Evolutionary conservation across 2,888 invertebrate species (phyloP).

Genomic region (Mesodorylaimus sp.): DNA sequence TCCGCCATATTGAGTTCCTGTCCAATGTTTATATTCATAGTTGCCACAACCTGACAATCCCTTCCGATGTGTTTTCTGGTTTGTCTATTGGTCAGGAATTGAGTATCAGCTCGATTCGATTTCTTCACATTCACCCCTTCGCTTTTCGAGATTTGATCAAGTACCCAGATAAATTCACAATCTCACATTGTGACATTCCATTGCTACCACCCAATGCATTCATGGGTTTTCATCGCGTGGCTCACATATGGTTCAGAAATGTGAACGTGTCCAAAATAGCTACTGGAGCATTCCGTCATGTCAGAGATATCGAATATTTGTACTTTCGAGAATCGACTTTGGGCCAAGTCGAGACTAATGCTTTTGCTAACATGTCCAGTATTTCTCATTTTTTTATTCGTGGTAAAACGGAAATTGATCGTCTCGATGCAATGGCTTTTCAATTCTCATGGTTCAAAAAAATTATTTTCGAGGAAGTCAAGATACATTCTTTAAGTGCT

Average conservation of each 20-base stretch:
- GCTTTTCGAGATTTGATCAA: conserved; percentile 15
- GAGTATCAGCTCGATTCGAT: conserved; percentile 13
- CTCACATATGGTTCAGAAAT: conserved; percentile 20
- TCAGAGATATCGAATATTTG: conserved; percentile 19
- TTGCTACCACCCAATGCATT: conserved; percentile 12
- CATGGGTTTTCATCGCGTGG: conserved; percentile 13
- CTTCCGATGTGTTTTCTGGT: conserved; percentile 15
- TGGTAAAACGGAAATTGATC: conserved; percentile 11
- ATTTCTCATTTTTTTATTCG: conserved; percentile 16
- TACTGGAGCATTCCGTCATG: conserved; percentile 17
- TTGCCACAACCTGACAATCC: conserved; percentile 13
- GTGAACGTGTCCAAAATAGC: conserved; percentile 17
- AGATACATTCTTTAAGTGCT: conserved; percentile 11
- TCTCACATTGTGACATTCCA: conserved; percentile 13
- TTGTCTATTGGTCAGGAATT: conserved; percentile 14
- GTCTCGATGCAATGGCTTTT: conserved; percentile 1
- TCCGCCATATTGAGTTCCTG: background rate
- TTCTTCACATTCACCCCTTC: conserved; percentile 13
- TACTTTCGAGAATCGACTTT: conserved; percentile 17
- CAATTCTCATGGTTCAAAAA: conserved; percentile 10
- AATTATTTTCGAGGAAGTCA: conserved; percentile 15
- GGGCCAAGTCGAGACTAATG: conserved; percentile 12
- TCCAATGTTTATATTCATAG: conserved; percentile 12
- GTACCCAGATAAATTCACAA: conserved; percentile 14
- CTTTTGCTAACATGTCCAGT: conserved; percentile 13